These are phyloP conservation scores for Tenualosa thibaudeaui DNA, from an alignment of 2,797 vertebrate species.

Conservation along the genomic window DNA sequence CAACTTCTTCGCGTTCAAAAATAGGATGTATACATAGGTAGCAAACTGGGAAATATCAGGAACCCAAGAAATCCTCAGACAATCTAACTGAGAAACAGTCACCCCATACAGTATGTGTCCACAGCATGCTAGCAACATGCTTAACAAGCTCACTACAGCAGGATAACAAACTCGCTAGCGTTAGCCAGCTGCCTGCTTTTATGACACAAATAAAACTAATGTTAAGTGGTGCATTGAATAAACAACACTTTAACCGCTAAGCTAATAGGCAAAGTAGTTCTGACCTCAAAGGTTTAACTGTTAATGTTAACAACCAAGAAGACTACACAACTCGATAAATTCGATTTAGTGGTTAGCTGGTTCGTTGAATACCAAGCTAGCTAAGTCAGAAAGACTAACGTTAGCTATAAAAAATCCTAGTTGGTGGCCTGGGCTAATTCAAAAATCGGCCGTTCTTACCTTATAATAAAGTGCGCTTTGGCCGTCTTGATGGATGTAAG, in stretches of 20 bases:
- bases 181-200: conserved; percentile 19
- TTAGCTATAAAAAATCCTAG: background rate
- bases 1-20: background rate
- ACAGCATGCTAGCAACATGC: conserved; percentile 12
- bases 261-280: background rate
- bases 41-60: background rate
- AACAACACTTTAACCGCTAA: background rate
- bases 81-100: background rate
- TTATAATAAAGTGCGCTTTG: conserved; percentile 52
- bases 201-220: background rate
- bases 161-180: conserved; percentile 1
- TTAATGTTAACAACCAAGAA: background rate
- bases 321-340: background rate
- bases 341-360: background rate
- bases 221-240: background rate
- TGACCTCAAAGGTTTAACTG: conserved; percentile 8
- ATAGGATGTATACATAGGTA: background rate
- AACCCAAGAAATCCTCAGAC: background rate
- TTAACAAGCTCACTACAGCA: conserved; percentile 10
- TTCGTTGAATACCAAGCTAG: background rate
- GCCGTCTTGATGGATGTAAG: conserved; percentile 32
- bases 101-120: background rate
- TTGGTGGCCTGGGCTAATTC: conserved; percentile 28
- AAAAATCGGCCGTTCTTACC: conserved; percentile 58
- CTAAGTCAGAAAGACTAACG: background rate